phyloP scores from a whole-genome alignment of 2,113 vertebrate genomes.

The Microcebus jonahi region DNA sequence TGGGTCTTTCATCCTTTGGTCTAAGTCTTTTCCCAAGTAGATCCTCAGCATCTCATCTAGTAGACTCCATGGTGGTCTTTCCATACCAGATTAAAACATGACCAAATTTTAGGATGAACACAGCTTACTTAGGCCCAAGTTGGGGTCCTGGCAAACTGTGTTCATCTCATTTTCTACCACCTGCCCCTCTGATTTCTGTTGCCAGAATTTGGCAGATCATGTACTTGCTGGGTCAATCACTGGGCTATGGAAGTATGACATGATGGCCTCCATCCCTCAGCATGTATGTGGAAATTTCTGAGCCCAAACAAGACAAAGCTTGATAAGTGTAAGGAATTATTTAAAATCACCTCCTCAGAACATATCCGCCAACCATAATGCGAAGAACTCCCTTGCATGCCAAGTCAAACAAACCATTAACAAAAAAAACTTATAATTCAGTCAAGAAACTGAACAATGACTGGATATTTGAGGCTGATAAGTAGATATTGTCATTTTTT shows the following conservation, averaged over 20 bases:
- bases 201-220: background rate
- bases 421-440: background rate
- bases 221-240: background rate
- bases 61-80: background rate
- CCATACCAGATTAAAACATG: background rate
- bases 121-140: background rate
- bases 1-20: background rate
- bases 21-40: background rate
- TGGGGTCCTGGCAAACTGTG: background rate
- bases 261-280: background rate
- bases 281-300: background rate
- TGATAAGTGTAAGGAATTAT: background rate
- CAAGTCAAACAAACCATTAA: background rate
- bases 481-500: background rate
- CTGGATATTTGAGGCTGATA: background rate
- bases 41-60: background rate
- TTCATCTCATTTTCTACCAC: slow-evolving; percentile 20
- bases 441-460: background rate
- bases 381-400: background rate
- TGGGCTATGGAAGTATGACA: background rate
- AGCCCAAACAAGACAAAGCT: slow-evolving; percentile 29
- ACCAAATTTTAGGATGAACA: slow-evolving; percentile 27
- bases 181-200: background rate
- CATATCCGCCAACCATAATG: background rate
- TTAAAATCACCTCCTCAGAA: slow-evolving; percentile 23